These are phyloP conservation scores for Drosophila arawakana DNA, from an alignment of 1,140 invertebrate genomes.

Conservation along the genomic window DNA sequence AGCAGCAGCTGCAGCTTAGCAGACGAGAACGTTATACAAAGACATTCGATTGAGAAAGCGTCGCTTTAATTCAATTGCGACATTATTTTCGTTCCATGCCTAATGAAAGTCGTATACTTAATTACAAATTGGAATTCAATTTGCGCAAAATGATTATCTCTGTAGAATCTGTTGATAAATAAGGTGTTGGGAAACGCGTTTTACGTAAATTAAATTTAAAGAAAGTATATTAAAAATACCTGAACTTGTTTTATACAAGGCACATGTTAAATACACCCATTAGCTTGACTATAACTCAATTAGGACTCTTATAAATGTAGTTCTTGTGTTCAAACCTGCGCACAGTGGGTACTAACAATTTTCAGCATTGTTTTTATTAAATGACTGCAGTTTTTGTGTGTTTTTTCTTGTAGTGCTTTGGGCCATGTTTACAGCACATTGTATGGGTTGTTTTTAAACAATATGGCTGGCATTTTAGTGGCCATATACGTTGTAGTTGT, in stretches of 20 bases:
- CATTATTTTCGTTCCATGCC: not conserved
- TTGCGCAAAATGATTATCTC: not conserved
- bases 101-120: not conserved
- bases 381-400: constrained; percentile 10
- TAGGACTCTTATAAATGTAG: not conserved
- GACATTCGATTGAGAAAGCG: not conserved
- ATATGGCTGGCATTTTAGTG: constrained; percentile 33
- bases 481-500: constrained; percentile 18
- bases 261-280: no score
- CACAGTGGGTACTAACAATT: constrained; percentile 17
- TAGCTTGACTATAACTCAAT: not conserved
- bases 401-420: not conserved
- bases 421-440: constrained; percentile 41
- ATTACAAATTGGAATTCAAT: constrained; percentile 1
- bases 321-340: constrained; percentile 17
- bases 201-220: no score
- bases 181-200: no score
- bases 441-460: constrained; percentile 23
- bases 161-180: no score
- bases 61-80: constrained; percentile 20
- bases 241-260: no score
- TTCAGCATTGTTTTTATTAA: constrained; percentile 24
- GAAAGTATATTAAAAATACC: no score
- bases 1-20: not conserved
- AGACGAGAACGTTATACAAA: not conserved